Evolutionary conservation across 2,888 invertebrate genomes (phyloP), one percentile per base, ranked within the genome.

Genomic region (Entomobrya proxima): DNA sequence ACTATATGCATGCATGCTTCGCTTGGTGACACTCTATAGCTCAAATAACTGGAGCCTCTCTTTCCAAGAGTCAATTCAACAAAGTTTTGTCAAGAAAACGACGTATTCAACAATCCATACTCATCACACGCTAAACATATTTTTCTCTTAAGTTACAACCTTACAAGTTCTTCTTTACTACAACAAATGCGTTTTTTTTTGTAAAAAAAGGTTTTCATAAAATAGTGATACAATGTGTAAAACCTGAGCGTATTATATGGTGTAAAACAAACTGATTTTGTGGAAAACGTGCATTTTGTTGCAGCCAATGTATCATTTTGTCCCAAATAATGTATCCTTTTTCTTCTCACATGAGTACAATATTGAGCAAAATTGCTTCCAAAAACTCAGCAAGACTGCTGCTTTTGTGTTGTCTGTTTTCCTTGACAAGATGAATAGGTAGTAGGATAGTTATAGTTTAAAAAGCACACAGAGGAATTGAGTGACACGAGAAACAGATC

Each of bases 11-110:
- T 89, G 84, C 89, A 77, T 77, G 44, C 77, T 72, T 77, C 58
- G 77, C 77, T 13, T 44, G 86, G 86, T 89, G 88, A 90, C 89
- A 90, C 80, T 79, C n/a, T n/a, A 72, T 61, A 85, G 86, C 86
- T 90, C 89, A 75, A 87, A 87, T 90, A 85, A 88, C 90, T 88
- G 74, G 79, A 85, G 85, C 64, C 85, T 61, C 30, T 52, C 2
- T 47, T 44, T 47, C 72, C 58, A 76, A 37, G 40, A 58, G 61
- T n/a, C 58, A 9, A 35, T 18, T 30, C 9, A 52, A 52, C 18
- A 75, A 32, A 21, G 52, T 52, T 52, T 55, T 75, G 15, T 52
- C 58, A 75, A 67, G n/a, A 67, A 3, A 18, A 30, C 72, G 72
- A 47, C 72, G 47, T 52, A 18, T 21, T 15, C 52, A 21, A 4